Percentiles rank a stretch among this genome's conserved stretches.
These are phyloP conservation scores for Diachasma alloeum DNA, from an alignment of 1,140 invertebrate species.

Conservation along the genomic window DNA sequence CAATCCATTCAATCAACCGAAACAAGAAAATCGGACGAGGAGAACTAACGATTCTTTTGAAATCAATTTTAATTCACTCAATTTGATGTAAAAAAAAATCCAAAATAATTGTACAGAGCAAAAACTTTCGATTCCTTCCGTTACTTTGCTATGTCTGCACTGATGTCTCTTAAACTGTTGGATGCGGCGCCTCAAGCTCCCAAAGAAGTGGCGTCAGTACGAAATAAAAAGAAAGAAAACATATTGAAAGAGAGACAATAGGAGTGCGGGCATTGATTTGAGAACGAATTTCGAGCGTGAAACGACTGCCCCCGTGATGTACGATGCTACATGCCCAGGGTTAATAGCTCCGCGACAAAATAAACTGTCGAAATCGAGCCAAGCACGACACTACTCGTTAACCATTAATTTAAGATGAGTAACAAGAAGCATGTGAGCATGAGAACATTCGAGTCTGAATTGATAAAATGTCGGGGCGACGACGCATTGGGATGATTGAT, in stretches of 20 bases:
- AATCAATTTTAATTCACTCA: not conserved
- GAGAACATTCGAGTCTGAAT: not conserved
- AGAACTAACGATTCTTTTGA: too few relatives aligned
- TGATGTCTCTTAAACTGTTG: not conserved
- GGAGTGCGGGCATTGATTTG: not conserved
- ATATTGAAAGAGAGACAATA: not conserved
- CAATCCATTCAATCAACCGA: too few relatives aligned
- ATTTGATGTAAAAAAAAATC: not conserved
- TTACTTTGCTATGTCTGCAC: too few relatives aligned
- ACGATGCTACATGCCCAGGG: not conserved
- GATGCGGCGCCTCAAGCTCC: not conserved
- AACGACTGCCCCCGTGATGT: not conserved
- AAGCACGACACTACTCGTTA: not conserved
- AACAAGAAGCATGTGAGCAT: slow-evolving; percentile 34
- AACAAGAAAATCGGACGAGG: too few relatives aligned
- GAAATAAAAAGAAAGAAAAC: not conserved
- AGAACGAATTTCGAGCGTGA: not conserved
- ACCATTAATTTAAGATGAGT: not conserved
- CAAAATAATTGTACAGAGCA: too few relatives aligned
- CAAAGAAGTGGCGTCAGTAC: not conserved
- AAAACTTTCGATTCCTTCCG: too few relatives aligned
- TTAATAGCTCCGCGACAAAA: slow-evolving; percentile 21
- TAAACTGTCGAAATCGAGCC: slow-evolving; percentile 17
- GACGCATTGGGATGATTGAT: not conserved
- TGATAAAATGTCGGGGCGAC: too few relatives aligned